phyloP scores from a whole-genome alignment of 1,140 invertebrate genomes.

The Plutomurus gul region DNA sequence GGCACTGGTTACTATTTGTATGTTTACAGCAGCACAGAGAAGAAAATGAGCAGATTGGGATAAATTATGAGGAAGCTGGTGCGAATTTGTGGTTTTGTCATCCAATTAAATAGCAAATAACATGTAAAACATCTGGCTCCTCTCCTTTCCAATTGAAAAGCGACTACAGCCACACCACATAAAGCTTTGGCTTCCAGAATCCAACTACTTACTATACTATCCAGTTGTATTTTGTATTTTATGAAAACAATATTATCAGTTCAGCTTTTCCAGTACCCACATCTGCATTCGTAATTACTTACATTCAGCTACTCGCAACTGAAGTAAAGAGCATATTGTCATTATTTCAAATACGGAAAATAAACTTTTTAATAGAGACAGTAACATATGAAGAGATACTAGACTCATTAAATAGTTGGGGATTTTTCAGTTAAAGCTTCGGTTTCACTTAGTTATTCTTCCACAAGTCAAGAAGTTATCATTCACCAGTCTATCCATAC shows the following conservation, averaged over 20 bases:
- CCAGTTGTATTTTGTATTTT: too few relatives aligned
- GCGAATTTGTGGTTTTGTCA: slow-evolving; percentile 53
- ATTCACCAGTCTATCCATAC: background rate
- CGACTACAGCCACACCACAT: slow-evolving; percentile 23
- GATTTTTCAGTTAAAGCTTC: background rate
- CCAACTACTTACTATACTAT: too few relatives aligned
- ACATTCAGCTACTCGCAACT: too few relatives aligned
- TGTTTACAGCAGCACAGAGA: background rate
- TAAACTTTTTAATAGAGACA: too few relatives aligned
- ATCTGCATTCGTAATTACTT: too few relatives aligned
- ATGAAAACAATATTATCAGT: too few relatives aligned
- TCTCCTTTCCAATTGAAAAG: slow-evolving; percentile 20
- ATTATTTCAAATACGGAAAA: too few relatives aligned
- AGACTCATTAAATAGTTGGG: slow-evolving; percentile 14
- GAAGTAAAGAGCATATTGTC: too few relatives aligned
- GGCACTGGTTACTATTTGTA: background rate
- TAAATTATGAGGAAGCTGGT: slow-evolving; percentile 48
- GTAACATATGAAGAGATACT: background rate
- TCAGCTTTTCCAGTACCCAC: too few relatives aligned
- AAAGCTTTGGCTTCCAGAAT: background rate
- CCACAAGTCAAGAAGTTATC: too few relatives aligned
- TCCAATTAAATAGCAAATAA: slow-evolving; percentile 54
- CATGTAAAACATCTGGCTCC: slow-evolving; percentile 53
- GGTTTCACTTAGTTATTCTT: slow-evolving; percentile 10
- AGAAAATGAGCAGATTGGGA: background rate